A percentile compares a stretch with the other conserved stretches of the same genome.
Conservation (phyloP, 2,113 vertebrate genomes). For the Dasypus novemcinctus region DNA sequence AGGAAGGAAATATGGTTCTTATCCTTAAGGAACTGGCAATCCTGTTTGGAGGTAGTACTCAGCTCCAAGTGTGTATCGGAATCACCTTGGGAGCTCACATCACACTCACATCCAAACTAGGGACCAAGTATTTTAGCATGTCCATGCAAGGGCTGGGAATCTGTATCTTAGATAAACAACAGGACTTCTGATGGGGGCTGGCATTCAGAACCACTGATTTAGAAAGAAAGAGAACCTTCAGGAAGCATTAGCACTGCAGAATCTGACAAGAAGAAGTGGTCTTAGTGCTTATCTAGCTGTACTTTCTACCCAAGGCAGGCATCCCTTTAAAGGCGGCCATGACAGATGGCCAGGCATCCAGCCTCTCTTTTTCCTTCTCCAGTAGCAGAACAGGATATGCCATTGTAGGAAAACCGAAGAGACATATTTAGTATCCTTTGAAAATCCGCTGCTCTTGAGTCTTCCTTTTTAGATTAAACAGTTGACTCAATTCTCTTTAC, state of each 20-base stretch:
- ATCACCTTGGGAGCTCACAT: background rate
- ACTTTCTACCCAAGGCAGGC: fast-evolving
- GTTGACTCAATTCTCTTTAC: no score
- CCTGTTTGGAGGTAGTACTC: background rate
- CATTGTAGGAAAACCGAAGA: background rate
- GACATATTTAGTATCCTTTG: fast-evolving
- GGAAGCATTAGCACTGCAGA: background rate
- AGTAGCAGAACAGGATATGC: background rate
- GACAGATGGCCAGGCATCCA: fast-evolving
- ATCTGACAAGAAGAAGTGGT: background rate
- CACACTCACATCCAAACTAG: fast-evolving
- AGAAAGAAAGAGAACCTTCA: background rate
- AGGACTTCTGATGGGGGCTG: background rate
- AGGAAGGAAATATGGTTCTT: background rate
- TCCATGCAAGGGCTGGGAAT: background rate
- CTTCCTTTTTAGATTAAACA: background rate
- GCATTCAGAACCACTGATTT: background rate
- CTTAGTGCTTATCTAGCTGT: fast-evolving
- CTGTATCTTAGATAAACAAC: background rate
- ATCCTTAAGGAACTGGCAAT: background rate
- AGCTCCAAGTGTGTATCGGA: fast-evolving
- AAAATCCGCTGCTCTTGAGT: no score
- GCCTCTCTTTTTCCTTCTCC: background rate
- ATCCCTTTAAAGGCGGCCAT: fast-evolving
- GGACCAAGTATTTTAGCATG: fast-evolving